Conservation (phyloP, 1,140 invertebrate genomes). For the Aphaenogaster ashmeadi region DNA sequence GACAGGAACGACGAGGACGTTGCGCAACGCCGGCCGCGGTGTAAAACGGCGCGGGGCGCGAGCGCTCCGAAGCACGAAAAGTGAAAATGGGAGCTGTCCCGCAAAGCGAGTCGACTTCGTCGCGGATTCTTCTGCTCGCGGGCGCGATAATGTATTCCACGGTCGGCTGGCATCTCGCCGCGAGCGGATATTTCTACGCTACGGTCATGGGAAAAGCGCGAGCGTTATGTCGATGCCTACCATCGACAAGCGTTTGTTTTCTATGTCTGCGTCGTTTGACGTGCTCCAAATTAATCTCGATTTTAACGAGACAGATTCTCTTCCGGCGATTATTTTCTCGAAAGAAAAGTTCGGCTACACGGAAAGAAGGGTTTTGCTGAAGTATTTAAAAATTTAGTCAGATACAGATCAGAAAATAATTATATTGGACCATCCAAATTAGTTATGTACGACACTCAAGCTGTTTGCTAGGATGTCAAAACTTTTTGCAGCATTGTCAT, state of each 20-base stretch:
- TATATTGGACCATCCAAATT: too few relatives aligned
- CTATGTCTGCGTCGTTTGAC: neutral
- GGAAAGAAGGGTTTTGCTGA: too few relatives aligned
- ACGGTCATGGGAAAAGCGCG: constrained; percentile 28
- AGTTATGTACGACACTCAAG: too few relatives aligned
- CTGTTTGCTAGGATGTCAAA: too few relatives aligned
- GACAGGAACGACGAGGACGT: constrained; percentile 68
- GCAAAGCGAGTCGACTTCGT: constrained; percentile 57
- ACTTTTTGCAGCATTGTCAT: too few relatives aligned
- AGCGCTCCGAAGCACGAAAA: constrained; percentile 74
- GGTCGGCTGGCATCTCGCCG: constrained; percentile 41
- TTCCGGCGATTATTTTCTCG: neutral
- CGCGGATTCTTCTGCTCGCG: neutral
- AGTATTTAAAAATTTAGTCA: too few relatives aligned
- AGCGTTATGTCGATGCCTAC: neutral
- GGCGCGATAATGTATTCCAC: constrained; percentile 67
- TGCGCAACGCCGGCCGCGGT: constrained; percentile 71
- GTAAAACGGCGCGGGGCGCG: constrained; percentile 35
- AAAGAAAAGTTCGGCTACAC: neutral
- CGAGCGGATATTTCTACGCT: neutral
- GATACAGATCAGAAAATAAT: too few relatives aligned
- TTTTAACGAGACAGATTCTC: neutral
- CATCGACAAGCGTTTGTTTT: neutral
- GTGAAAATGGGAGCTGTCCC: constrained; percentile 75
- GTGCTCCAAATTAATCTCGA: neutral